Percentiles rank a stretch among this genome's conserved stretches.
Conservation (phyloP, 1,140 invertebrate species). For the Orchestia grillus region DNA sequence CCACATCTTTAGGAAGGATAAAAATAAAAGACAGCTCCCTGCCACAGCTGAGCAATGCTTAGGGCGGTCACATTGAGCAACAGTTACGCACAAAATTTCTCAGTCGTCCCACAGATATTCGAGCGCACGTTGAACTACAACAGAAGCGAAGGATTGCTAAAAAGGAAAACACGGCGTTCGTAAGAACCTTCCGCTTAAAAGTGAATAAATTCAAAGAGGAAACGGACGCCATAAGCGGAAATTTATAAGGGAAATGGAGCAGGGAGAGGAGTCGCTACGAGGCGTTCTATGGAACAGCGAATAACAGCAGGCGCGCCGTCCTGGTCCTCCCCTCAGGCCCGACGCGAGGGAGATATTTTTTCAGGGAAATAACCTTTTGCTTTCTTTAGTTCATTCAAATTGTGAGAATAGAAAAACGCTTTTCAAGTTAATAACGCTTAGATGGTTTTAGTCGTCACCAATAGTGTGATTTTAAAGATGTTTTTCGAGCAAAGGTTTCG, state of each 20-base stretch:
- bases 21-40: neutral
- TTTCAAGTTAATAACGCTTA: too few relatives aligned
- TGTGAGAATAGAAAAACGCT: too few relatives aligned
- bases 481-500: too few relatives aligned
- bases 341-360: too few relatives aligned
- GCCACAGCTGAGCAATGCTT: neutral
- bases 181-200: neutral
- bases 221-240: neutral
- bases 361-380: too few relatives aligned
- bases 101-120: neutral
- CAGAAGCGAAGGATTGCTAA: neutral
- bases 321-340: neutral
- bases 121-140: neutral
- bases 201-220: neutral
- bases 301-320: neutral
- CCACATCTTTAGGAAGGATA: neutral
- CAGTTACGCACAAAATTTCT: neutral
- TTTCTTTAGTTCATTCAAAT: too few relatives aligned
- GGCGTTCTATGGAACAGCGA: neutral
- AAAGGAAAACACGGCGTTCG: neutral
- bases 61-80: too few relatives aligned
- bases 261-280: neutral
- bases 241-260: conserved; percentile 34
- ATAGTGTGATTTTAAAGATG: too few relatives aligned
- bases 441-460: too few relatives aligned